Base-by-base conservation (phyloP, 2,888 invertebrate species). In the Amiota minor region DNA sequence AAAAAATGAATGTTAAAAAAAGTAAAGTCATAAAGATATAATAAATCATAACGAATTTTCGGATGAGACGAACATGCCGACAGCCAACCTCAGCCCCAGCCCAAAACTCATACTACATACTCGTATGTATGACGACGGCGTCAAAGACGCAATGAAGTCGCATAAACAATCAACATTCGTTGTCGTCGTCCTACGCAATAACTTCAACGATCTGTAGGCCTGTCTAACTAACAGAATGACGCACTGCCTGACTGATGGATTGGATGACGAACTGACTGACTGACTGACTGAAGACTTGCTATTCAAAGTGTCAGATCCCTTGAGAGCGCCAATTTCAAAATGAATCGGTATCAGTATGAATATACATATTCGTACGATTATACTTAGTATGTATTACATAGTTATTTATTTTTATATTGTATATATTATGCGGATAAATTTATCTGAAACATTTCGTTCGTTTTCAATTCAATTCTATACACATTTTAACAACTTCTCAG, bases 1-100 rank as follows among this genome's bases (percentile, higher is more conserved):
- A 14, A 16, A 9, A 62, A 68, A 18, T 35, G 35, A 62, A 16
- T 62, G 49, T n/a, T 8, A 20, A 53, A 68, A 86, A 86, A 53
- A 85, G 87, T 85, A 79, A 79, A 87, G 88, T 87, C 87, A 87
- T 84, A 84, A 79, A 80, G 78, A 78, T 80, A 85, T 81, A 87
- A 87, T 87, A 86, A 88, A 87, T 87, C 88, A 88, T 85, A 77
- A 73, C 81, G 78, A 78, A 78, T 77, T 79, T 73, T 73, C 47
- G 75, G 76, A 80, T 82, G 86, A 78, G 82, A 83, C 86, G 84
- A 87, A 86, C 83, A 80, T 85, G 85, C 83, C 87, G 86, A 85
- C 87, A 86, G 84, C 83, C 79, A 78, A 71, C 77, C 76, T 72
- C 77, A 35, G 35, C 35, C 35, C 35, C 35, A 35, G 35, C 35